Evolutionary conservation across 2,888 invertebrate species (phyloP), one percentile per base, ranked within the genome.

Genomic region (Idaea dimidiata): DNA sequence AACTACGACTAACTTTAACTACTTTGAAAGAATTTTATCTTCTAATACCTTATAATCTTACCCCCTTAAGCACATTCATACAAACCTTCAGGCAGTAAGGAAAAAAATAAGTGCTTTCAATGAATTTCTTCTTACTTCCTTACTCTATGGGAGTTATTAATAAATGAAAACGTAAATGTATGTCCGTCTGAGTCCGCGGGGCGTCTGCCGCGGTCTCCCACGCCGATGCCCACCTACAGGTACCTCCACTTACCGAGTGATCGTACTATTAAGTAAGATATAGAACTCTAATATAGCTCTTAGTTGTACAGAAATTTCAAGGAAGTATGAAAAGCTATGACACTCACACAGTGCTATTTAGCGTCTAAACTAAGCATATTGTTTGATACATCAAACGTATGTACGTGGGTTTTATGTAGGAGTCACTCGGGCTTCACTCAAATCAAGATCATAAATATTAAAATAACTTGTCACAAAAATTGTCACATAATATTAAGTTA

Each of bases 101-200:
- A 10, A 43, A 43, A 43, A 43, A 43, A 43, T 43, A 43, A 8
- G 43, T 43, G 10, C 24, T 43, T 43, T 43, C 10, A 43, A 43
- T 43, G 43, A 43, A 43, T 43, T 14, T 43, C 43, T 33, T 14
- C 8, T 43, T 43, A 43, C 43, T 43, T 43, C 14, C 43, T 43
- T 14, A 43, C 43, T 43, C 81, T 81, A 74, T 75, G 74, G 73
- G 61, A 64, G 68, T 80, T 87, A 88, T 87, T 89, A 87, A 89
- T 89, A 90, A 87, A 89, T 89, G 89, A 85, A 88, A 85, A 87
- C 82, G 84, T 89, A 84, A 86, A 85, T 84, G 81, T 78, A 76
- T 64, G 72, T 72, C 72, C 78, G 80, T 72, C 73, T 76, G 68
- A 59, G 68, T 81, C 16, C 57, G 78, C 86, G 83, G 89, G 90